phyloP scores from a whole-genome alignment of 2,888 invertebrate species.

The Coremacera marginata region DNA sequence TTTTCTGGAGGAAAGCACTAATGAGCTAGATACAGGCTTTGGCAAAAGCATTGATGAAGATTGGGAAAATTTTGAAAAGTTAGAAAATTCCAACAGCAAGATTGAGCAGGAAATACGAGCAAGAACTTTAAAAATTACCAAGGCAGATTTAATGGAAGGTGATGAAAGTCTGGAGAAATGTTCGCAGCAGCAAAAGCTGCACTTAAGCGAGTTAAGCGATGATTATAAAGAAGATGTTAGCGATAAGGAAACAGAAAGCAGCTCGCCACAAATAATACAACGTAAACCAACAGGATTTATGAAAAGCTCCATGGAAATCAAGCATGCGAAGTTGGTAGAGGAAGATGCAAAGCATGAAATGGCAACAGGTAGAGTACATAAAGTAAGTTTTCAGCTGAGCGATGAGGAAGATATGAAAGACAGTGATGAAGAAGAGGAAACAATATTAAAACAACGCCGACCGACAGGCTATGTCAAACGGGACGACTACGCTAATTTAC shows the following conservation, averaged over 20 bases:
- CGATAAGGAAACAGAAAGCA: slow-evolving; percentile 39
- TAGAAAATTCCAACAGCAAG: slow-evolving; percentile 32
- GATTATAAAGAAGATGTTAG: slow-evolving; percentile 39
- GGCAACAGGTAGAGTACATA: background rate
- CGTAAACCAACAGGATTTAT: slow-evolving; percentile 14
- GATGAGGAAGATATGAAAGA: slow-evolving; percentile 45
- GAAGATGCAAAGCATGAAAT: background rate
- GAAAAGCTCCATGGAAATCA: background rate
- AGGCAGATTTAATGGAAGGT: background rate
- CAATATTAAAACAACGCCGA: slow-evolving; percentile 33
- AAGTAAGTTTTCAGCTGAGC: background rate
- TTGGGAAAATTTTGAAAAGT: slow-evolving; percentile 57
- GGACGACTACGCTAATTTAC: background rate
- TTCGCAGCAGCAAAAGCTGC: too few species aligned
- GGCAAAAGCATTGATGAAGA: slow-evolving; percentile 62
- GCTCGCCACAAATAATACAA: background rate
- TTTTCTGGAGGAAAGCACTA: slow-evolving; percentile 50
- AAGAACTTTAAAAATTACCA: background rate
- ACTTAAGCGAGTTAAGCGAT: too few species aligned
- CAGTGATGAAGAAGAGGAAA: slow-evolving; percentile 44
- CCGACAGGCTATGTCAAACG: slow-evolving; percentile 47
- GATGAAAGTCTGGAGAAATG: too few species aligned
- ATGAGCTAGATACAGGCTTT: slow-evolving; percentile 52
- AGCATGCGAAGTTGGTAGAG: background rate
- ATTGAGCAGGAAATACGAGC: background rate